Evolutionary conservation across 2,113 vertebrate genomes (phyloP).

Genomic region (Lasiurus cinereus): DNA sequence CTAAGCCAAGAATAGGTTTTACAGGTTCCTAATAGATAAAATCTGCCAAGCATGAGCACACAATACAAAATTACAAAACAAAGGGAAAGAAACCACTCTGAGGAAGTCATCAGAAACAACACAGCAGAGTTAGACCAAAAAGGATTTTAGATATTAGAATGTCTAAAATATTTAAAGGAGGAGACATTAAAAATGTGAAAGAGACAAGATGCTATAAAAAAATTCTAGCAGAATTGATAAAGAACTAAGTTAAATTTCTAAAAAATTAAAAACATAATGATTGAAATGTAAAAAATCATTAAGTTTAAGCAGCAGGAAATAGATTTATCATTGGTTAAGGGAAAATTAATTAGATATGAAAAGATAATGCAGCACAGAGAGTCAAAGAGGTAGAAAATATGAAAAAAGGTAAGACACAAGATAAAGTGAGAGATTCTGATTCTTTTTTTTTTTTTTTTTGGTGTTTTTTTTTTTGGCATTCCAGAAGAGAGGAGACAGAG

Average conservation of each 20-base stretch:
- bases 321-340: constrained; percentile 12
- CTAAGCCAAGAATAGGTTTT: neutral
- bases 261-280: neutral
- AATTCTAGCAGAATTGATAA: neutral
- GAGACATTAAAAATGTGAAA: neutral
- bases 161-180: neutral
- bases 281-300: neutral
- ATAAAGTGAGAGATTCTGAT: neutral
- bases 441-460: no score
- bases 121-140: neutral
- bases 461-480: no score
- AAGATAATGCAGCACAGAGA: neutral
- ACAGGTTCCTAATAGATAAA: neutral
- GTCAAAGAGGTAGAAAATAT: neutral
- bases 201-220: neutral
- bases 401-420: neutral
- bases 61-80: constrained; percentile 20
- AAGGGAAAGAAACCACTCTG: neutral
- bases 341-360: neutral
- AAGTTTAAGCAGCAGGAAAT: neutral
- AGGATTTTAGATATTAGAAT: neutral
- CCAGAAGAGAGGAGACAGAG: neutral
- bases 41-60: neutral
- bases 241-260: neutral
- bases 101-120: neutral